Evolutionary conservation across 2,888 invertebrate genomes (phyloP), one percentile per base, ranked within the genome.

Genomic region (Leptopilina syphax): DNA sequence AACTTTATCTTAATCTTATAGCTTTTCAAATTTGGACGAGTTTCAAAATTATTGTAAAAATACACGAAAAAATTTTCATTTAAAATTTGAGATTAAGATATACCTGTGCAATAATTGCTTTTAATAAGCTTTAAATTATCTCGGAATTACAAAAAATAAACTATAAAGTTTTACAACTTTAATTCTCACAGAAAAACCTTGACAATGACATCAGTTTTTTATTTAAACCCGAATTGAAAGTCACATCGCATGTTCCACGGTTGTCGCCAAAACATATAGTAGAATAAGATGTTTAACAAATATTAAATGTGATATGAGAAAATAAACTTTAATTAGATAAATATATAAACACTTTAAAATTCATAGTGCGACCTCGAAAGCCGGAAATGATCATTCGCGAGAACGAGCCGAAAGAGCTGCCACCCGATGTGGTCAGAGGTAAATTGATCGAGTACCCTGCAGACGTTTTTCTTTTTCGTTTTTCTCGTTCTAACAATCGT

Each of bases 381-480:
- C 96, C 96, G 85, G 97, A 97, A 93, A 94, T 97, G 93, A 98
- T 98, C 86, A 97, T 98, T 89, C 95, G 97, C 87, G 98, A 98
- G 93, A 98, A 97, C 92, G 96, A 97, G 92, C 98, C 98, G 3
- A 93, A 95, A 84, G 97, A 97, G 92, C 93, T 98, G 89, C 98
- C 98, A 83, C 97, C 97, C 88, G 98, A 97, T 93, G 98, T 98
- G 89, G 96, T 97, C 87, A 95, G 98, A 95, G 96, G 97, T 97
- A 94, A 92, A 88, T 83, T 79, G 80, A 78, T 82, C 84, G 81
- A 80, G 80, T 79, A 80, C 54, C 65, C 63, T 66, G 65, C 54
- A 50, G n/a, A 66, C 81, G 81, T 81, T 83, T 80, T 80, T 84
- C 34, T 80, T 78, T 80, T 83, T 27, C 57, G 34, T 73, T 73